These are phyloP conservation scores for Atta texana DNA, from an alignment of 1,140 invertebrate genomes.

Conservation along the genomic window DNA sequence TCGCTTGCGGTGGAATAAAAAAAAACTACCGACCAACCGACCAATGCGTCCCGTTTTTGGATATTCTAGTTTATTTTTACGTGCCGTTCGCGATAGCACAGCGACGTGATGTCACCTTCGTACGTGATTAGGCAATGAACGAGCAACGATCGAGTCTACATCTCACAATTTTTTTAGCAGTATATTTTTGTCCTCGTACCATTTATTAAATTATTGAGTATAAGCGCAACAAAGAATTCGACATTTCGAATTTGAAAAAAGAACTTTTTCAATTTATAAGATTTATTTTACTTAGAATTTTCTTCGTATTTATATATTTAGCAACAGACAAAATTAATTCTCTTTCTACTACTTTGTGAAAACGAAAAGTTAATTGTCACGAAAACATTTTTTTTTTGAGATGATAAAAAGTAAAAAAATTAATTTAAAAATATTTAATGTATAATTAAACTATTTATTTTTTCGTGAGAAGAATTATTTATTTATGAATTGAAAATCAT, in stretches of 20 bases:
- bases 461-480: neutral
- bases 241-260: too few relatives aligned
- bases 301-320: neutral
- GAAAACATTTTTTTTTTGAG: neutral
- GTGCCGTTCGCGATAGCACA: slow-evolving; percentile 2
- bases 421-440: neutral
- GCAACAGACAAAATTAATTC: neutral
- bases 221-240: neutral
- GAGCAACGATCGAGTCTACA: neutral
- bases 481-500: neutral
- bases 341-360: too few relatives aligned
- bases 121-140: slow-evolving; percentile 11
- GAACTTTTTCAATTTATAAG: neutral
- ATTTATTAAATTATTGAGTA: neutral
- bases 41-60: slow-evolving; percentile 59
- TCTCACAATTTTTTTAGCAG: neutral
- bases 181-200: neutral
- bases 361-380: neutral
- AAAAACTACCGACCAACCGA: slow-evolving; percentile 22
- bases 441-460: too few relatives aligned
- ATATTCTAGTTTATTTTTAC: slow-evolving; percentile 35
- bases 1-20: slow-evolving; percentile 2
- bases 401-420: neutral
- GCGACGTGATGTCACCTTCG: slow-evolving; percentile 37
- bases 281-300: neutral